Percentiles rank a stretch among this genome's conserved stretches.
Conservation (phyloP, 2,797 vertebrate genomes). For the Fistularia commersonii region DNA sequence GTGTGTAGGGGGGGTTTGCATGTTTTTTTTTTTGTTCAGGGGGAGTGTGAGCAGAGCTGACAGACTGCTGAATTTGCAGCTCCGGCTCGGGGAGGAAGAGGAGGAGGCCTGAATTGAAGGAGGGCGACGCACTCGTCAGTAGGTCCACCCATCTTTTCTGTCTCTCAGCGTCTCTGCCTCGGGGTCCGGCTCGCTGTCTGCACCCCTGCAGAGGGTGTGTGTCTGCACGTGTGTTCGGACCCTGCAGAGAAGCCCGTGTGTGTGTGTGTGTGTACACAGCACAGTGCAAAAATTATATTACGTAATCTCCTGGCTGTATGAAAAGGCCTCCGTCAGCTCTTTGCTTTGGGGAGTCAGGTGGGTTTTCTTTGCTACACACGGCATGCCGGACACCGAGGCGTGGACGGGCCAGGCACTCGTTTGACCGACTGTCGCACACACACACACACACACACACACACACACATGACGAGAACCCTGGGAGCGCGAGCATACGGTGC, state of each 20-base stretch:
- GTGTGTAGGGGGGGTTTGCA: too few species aligned
- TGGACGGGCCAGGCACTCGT: too few species aligned
- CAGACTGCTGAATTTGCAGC: slow-evolving; percentile 70
- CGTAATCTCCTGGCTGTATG: slow-evolving; percentile 64
- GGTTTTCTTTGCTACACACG: too few species aligned
- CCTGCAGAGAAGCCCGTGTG: slow-evolving; percentile 40
- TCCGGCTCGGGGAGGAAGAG: slow-evolving; percentile 12
- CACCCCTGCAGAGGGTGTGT: slow-evolving; percentile 38
- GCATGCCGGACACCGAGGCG: too few species aligned
- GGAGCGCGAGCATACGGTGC: slow-evolving; percentile 6
- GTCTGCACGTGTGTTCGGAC: slow-evolving; percentile 24
- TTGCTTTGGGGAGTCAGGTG: slow-evolving; percentile 61
- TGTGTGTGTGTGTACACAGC: slow-evolving; percentile 40
- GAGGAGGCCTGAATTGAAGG: slow-evolving; percentile 2
- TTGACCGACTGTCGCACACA: too few species aligned
- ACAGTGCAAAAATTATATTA: slow-evolving; percentile 59
- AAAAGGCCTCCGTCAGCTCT: slow-evolving; percentile 68
- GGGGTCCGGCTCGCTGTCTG: slow-evolving; percentile 50
- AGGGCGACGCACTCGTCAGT: slow-evolving; percentile 61
- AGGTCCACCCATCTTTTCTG: slow-evolving; percentile 59
- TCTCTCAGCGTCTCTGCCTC: slow-evolving; percentile 45
- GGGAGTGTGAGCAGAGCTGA: slow-evolving; percentile 50
- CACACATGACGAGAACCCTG: neutral
- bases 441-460: neutral
- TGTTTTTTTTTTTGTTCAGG: slow-evolving; percentile 36